Evolutionary conservation across 35 echinoderm and acorn worm genomes (phyloP).

Genomic region (Eucidaris tribuloides): DNA sequence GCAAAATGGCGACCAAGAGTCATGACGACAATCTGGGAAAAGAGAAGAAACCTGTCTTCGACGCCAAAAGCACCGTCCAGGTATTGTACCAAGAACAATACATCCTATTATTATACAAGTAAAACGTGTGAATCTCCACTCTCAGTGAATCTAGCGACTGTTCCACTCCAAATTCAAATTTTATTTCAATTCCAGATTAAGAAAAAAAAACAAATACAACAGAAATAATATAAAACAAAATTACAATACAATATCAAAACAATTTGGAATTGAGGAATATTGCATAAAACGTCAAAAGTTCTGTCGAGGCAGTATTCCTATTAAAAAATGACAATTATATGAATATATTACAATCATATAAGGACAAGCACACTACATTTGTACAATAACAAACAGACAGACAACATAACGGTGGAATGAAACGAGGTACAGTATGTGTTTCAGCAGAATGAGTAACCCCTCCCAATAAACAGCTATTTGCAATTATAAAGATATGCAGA

Average conservation of each 20-base stretch:
- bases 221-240: neutral
- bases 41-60: conserved; percentile 27
- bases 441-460: too few species aligned
- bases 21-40: conserved; percentile 69
- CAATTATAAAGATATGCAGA: too few species aligned
- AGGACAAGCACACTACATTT: too few species aligned
- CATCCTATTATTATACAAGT: neutral
- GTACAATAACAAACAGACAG: too few species aligned
- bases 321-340: too few species aligned
- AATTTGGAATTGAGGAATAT: neutral
- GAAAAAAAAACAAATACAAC: neutral
- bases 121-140: neutral
- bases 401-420: too few species aligned
- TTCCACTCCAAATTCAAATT: neutral
- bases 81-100: neutral
- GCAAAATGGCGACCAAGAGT: conserved; percentile 43
- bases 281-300: too few species aligned
- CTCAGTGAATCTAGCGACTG: neutral
- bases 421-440: too few species aligned
- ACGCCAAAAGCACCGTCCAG: conserved; percentile 74
- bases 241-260: neutral
- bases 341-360: too few species aligned
- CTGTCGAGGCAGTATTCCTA: too few species aligned
- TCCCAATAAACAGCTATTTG: too few species aligned
- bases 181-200: neutral